Base-by-base conservation (phyloP, 2,113 vertebrate species). In the Lophura nycthemera region DNA sequence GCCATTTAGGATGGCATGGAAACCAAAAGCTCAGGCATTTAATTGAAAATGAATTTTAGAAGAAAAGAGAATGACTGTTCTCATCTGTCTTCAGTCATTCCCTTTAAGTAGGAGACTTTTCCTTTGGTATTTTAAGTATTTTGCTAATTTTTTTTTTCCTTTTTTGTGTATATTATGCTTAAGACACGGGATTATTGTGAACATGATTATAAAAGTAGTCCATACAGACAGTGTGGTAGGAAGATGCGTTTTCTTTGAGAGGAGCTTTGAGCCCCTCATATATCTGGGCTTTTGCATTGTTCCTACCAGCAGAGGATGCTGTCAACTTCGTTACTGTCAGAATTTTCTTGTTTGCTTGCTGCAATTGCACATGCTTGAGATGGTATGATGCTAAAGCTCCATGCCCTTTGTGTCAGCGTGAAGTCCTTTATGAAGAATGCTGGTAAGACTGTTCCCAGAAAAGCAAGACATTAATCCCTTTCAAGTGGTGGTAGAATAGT, bases 221-320 rank as follows among this genome's bases (percentile, higher is more conserved):
- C 72, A 0, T 4, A 2, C 43, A 48, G 30, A 32, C 72, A 16
- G 6, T 77, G 43, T 52, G 30, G 36, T 17, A 64, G 43, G 18
- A 43, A 48, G 18, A 3, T 56, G 29, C 54, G 14, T 73, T 79
- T 82, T 85, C 11, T 29, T 36, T 48, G 36, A 47, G 29, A 34
- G 20, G 71, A 86, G 20, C 20, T 78, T 38, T 72, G 75, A 91
- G 72, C 19, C 50, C 34, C 50, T 86, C 21, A 64, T 17, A 84
- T 56, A 56, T 30, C 25, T 50, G 22, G 6, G 11, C 32, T 92
- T 66, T 79, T 80, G 16, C 12, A 7, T 48, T 79, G 78, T 63
- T 94, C 21, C 59, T 95, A 59, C 40, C 64, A 88, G 50, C 69
- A 63, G 86, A 92, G 77, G 72, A 89, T 88, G 82, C 71, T 76